Evolutionary conservation across 2,113 vertebrate species (phyloP).

Genomic region (Nycticorax nycticorax): DNA sequence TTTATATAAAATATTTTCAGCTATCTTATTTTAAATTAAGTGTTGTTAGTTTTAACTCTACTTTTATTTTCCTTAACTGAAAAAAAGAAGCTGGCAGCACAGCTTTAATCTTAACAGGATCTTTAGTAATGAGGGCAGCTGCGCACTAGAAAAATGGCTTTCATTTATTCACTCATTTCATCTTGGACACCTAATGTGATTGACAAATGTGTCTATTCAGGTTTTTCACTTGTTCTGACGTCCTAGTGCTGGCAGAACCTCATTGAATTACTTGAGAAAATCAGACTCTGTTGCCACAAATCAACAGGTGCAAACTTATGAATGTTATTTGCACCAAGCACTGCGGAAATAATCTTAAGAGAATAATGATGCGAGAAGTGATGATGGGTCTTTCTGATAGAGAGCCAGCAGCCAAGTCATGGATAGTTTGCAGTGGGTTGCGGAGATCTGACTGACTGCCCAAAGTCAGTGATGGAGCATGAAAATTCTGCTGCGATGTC

Average conservation of each 20-base stretch:
- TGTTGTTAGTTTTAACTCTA: neutral
- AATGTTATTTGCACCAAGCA: neutral
- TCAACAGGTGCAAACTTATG: slow-evolving; percentile 55
- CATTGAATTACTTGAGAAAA: slow-evolving; percentile 37
- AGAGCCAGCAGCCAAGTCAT: neutral
- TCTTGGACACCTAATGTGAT: slow-evolving; percentile 37
- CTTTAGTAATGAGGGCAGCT: slow-evolving; percentile 31
- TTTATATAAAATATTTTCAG: neutral
- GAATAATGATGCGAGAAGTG: slow-evolving; percentile 2
- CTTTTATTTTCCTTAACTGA: neutral
- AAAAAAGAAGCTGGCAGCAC: neutral
- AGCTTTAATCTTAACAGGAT: neutral
- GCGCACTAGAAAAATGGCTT: slow-evolving; percentile 27
- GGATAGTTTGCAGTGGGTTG: neutral
- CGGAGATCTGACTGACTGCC: neutral
- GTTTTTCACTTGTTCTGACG: slow-evolving; percentile 52
- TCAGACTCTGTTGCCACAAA: slow-evolving; percentile 31
- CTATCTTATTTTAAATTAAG: neutral
- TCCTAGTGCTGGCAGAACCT: slow-evolving; percentile 22
- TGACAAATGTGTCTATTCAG: slow-evolving; percentile 43
- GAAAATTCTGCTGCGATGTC: neutral
- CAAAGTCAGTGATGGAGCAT: neutral
- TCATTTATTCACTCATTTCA: slow-evolving; percentile 46
- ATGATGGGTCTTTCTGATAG: neutral
- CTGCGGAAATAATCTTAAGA: neutral